Percentiles rank a stretch among this genome's conserved stretches.
Conservation (phyloP, 2,888 invertebrate genomes). For the Tetragonisca angustula region DNA sequence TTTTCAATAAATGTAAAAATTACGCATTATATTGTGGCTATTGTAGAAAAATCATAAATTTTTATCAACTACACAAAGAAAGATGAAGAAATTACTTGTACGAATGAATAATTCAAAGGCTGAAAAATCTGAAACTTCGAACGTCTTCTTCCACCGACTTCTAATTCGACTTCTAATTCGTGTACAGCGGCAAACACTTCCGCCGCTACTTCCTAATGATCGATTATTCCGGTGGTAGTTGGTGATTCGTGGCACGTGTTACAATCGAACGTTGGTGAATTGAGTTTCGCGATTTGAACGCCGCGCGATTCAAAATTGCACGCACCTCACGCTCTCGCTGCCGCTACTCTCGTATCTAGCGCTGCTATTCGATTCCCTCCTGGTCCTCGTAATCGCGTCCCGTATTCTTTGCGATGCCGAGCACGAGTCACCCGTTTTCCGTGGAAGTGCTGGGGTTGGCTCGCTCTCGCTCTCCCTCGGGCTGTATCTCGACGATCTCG, state of each 20-base stretch:
- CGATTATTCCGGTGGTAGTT: background rate
- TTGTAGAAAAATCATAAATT: no score
- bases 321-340: slow-evolving; percentile 81
- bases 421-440: slow-evolving; percentile 80
- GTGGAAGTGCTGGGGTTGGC: slow-evolving; percentile 81
- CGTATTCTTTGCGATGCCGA: slow-evolving; percentile 82
- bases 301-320: slow-evolving; percentile 28
- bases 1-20: background rate
- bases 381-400: slow-evolving; percentile 82
- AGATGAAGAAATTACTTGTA: no score
- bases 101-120: background rate
- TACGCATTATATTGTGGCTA: no score
- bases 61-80: no score
- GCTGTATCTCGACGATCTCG: slow-evolving; percentile 82
- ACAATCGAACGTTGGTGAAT: background rate
- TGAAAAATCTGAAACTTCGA: background rate
- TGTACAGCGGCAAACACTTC: background rate
- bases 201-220: background rate
- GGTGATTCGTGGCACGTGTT: slow-evolving; percentile 3
- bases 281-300: background rate
- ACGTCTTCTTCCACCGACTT: background rate
- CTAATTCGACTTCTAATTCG: background rate
- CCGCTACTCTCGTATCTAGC: slow-evolving; percentile 82
- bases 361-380: slow-evolving; percentile 82
- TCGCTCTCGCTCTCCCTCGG: slow-evolving; percentile 83